Base-by-base conservation (phyloP, 2,888 invertebrate genomes). In the Ferrisia virgata region DNA sequence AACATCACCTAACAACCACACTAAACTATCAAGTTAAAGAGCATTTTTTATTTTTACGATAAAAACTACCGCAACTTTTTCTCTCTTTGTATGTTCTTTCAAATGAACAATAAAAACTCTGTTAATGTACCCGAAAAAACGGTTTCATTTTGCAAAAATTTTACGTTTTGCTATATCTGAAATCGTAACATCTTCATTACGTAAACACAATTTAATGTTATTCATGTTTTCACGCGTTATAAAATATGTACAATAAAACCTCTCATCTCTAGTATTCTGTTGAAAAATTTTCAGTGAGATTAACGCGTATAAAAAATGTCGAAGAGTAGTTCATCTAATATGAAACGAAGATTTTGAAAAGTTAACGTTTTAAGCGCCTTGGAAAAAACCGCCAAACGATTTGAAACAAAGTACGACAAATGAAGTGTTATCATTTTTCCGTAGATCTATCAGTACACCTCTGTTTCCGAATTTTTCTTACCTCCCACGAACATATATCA, bases 1-100 rank as follows among this genome's bases (percentile, higher is more conserved):
- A 80, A 53, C 80, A 80, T 80, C 47, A 80, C 53, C 80, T 43
- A 80, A 80, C 80, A 80, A 80, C 80, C 53, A 53, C 80, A 53
- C 43, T 80, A 80, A 80, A 80, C 80, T 53, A 80, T 47, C 80
- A 33, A 80, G 80, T 80, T 80, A 47, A 33, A 80, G 47, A 79
- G 80, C 33, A 80, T 80, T 80, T 80, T 80, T 80, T 80, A 80
- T 80, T 80, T 80, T 80, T 47, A 47, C 47, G 53, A 47, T 47
- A 80, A 80, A 80, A 80, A 53, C 53, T 80, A 33, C 31, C 31
- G 47, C 43, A 43, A 80, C 80, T 80, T 80, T 80, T 43, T 28
- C 80, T 47, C 31, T 28, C 31, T 53, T 53, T 80, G 31, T 33
- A 11, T 31, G 43, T 80, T 80, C 33, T 53, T 80, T 53, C 40